Evolutionary conservation across 1,140 invertebrate species (phyloP).

Genomic region (Pantala flavescens): DNA sequence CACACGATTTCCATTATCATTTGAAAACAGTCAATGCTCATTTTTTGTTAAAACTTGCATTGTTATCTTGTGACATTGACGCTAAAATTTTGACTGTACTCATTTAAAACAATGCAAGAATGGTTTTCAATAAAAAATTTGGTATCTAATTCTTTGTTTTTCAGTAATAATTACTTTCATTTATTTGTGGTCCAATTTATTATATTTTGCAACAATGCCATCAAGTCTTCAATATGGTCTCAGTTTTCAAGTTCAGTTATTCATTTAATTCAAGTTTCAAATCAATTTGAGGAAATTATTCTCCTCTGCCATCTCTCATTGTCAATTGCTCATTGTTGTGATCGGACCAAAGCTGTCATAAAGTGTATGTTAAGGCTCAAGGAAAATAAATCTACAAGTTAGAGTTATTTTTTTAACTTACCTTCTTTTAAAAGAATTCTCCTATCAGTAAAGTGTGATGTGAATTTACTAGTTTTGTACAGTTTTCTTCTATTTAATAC

Average conservation of each 20-base stretch:
- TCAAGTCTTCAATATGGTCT: neutral
- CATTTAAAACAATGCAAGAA: neutral
- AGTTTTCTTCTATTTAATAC: too few species aligned
- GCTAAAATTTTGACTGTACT: neutral
- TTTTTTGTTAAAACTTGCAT: neutral
- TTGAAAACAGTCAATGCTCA: neutral
- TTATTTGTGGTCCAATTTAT: neutral
- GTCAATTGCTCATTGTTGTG: constrained; percentile 9
- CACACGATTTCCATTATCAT: too few species aligned
- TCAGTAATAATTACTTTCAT: neutral
- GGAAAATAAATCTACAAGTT: neutral
- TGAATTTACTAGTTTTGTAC: too few species aligned
- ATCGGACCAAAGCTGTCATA: constrained; percentile 8
- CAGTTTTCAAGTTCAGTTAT: neutral
- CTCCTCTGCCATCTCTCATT: constrained; percentile 3
- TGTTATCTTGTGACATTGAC: neutral
- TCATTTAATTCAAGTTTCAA: neutral
- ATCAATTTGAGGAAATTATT: neutral
- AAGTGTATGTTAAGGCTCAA: neutral
- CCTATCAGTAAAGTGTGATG: too few species aligned
- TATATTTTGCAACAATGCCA: constrained; percentile 2
- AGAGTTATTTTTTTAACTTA: constrained; percentile 1
- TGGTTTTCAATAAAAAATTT: neutral
- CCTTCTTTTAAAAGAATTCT: neutral
- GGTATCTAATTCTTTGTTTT: neutral